phyloP scores from a whole-genome alignment of 2,113 vertebrate genomes.

The Pomatostomus ruficeps region DNA sequence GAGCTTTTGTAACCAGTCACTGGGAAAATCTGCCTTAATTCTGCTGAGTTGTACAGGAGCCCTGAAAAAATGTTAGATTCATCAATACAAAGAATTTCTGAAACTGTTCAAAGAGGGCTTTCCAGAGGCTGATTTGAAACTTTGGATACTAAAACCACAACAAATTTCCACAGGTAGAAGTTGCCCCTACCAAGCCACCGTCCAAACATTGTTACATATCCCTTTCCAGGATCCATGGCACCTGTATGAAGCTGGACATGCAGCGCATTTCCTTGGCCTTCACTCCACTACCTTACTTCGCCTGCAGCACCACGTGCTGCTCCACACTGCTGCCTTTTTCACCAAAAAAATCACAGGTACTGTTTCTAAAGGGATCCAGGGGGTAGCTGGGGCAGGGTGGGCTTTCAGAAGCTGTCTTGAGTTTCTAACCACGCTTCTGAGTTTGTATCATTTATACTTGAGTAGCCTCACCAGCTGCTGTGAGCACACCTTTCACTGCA shows the following conservation, averaged over 20 bases:
- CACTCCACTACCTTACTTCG: not conserved
- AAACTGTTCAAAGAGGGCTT: not conserved
- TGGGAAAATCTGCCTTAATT: not conserved
- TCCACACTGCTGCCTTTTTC: not conserved
- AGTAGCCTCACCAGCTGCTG: not conserved
- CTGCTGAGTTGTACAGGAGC: not conserved
- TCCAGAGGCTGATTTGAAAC: not conserved
- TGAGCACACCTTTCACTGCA: not conserved
- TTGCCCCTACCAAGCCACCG: not conserved
- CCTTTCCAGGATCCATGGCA: not conserved
- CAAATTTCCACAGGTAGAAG: not conserved
- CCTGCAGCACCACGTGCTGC: not conserved
- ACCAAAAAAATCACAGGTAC: not conserved
- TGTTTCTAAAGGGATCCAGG: not conserved
- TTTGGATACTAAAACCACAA: not conserved
- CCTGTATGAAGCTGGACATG: not conserved
- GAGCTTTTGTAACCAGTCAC: not conserved
- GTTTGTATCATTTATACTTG: not conserved
- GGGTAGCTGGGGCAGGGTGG: accelerated
- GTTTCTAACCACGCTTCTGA: not conserved
- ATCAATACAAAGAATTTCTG: not conserved
- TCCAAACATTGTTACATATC: not conserved
- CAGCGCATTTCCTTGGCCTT: not conserved
- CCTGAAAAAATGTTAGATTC: not conserved
- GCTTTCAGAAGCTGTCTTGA: not conserved